Base-by-base conservation (phyloP, 2,113 vertebrate genomes). In the Actenoides hombroni region DNA sequence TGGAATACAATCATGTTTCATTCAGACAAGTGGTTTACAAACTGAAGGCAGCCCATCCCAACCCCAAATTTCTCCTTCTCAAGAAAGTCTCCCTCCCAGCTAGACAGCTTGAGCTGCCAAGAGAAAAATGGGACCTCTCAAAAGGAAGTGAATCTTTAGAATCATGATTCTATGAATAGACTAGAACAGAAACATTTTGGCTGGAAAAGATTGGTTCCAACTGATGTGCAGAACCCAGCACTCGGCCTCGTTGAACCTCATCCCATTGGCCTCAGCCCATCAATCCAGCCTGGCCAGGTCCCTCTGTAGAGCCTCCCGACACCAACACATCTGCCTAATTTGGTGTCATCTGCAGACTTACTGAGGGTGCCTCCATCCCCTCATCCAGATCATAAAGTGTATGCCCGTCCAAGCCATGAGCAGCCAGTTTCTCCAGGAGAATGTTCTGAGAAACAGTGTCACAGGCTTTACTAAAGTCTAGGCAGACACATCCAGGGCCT, bases 91-190 rank as follows among this genome's bases (percentile, higher is more conserved):
- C 59, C 61, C 65, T 75, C 75, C 65, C 53, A 89, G 71, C 63
- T n/a, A 69, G 29, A 82, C 18, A 74, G 65, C 70, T 76, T 69
- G 77, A 92, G 93, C 39, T 81, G 85, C 89, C 61, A 19, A 93
- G 69, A 82, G 77, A 77, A 86, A 85, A 85, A 40, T 6, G 9
- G 26, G 63, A 87, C 71, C 65, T 96, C 64, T 56, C 60, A 88
- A 94, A 73, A 98, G 92, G 94, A 95, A 80, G 29, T 81, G 82
- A 82, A 61, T 40, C 48, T 95, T 95, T 86, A 63, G 39, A 51
- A 53, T 5, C 46, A 46, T 10, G 46, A 46, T 46, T 46, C 46
- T 20, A 46, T 61, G 23, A 83, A 59, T 3, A 59, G 54, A 49
- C 59, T 15, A 46, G 25, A 75, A 74, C 28, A 89, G 53, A 68